Base-by-base conservation (phyloP, 92 coral and sea anemone genomes). In the Parazoanthus darwini region DNA sequence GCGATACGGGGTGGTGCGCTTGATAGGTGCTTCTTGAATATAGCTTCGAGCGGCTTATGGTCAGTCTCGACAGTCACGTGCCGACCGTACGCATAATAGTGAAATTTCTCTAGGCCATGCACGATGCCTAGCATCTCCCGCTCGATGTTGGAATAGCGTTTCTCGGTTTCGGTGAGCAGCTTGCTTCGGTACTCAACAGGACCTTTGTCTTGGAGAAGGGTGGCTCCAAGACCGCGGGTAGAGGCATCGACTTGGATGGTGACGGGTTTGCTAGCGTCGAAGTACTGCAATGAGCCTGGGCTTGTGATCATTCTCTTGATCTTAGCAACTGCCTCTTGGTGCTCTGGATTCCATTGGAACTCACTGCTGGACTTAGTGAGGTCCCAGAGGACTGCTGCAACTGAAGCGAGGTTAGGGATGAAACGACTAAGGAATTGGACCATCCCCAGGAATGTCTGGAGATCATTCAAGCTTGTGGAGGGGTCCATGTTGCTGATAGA, bases 1-100 rank as follows among this genome's bases (percentile, higher is more conserved):
- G 92, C 91, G 44, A 93, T 91, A 39, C 90, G 91, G 0, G 93
- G 91, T 86, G 96, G 96, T 22, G 93, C 74, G 11, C 51, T 88
- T 8, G 93, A 72, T 67, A 92, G 46, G 74, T 82, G 92, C 72
- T 94, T 92, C 81, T 88, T 90, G 73, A 85, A 92, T 38, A 84
- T 50, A 38, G 83, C 88, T 10, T 73, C 82, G 3, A 51, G 50
- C 26, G 87, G 76, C 7, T 51, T 51, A 11, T 51, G 58, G 7
- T 85, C 89, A 29, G 85, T 77, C 18, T 87, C 85, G 13, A 87
- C 77, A 8, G 59, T 22, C 0, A 85, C 89, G 23, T n/a, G 85
- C 2, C 89, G 67, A 11, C 89, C 89, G 76, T 87, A 87, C 36
- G 88, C 80, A 20, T 35, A 67, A 42, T 29, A 70, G 50, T 85